These are phyloP conservation scores for Oceanodroma leucorhoa DNA, from an alignment of 2,797 vertebrate species.

Conservation along the genomic window DNA sequence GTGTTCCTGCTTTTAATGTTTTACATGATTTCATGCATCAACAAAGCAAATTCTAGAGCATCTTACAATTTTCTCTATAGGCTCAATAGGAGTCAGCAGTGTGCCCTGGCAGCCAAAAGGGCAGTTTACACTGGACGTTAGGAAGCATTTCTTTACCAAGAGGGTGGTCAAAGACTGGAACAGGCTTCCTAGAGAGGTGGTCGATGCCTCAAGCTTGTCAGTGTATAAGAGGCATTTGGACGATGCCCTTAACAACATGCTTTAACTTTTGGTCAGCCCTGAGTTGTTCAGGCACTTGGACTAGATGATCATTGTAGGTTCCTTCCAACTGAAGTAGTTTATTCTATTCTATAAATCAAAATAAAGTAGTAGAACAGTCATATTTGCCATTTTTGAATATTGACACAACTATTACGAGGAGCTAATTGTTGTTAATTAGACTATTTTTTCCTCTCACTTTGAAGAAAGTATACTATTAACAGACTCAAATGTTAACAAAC, in stretches of 20 bases:
- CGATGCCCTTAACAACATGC: background rate
- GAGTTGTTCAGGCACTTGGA: background rate
- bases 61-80: background rate
- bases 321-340: background rate
- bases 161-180: background rate
- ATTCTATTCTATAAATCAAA: background rate
- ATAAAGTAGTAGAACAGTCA: background rate
- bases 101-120: background rate
- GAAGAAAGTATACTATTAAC: background rate
- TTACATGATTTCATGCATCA: background rate
- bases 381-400: background rate
- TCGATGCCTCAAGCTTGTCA: background rate
- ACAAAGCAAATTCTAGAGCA: background rate
- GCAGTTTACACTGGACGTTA: background rate
- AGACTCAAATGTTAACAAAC: background rate
- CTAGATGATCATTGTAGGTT: background rate
- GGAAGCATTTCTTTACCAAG: background rate
- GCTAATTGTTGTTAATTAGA: background rate
- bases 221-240: background rate
- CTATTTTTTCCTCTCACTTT: background rate
- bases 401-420: background rate
- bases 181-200: background rate
- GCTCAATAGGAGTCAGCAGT: background rate
- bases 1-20: background rate
- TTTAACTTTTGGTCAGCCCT: background rate